phyloP scores from a whole-genome alignment of 2,797 vertebrate species.

The Nasua narica region DNA sequence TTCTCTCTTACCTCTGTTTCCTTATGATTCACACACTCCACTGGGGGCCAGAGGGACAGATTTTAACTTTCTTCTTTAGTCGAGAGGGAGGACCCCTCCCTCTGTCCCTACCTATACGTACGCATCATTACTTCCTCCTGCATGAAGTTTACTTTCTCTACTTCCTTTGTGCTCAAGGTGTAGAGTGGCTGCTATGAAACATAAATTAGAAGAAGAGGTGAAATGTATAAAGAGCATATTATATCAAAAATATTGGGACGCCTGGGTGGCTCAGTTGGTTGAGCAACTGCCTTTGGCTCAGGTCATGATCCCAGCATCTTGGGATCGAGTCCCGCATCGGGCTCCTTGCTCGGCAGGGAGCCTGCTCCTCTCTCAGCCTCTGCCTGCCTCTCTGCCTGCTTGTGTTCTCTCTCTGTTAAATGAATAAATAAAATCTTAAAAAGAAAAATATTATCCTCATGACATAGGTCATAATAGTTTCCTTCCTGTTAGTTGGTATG shows the following conservation, averaged over 20 bases:
- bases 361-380: no score
- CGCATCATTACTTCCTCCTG: not conserved
- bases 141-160: not conserved
- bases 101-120: not conserved
- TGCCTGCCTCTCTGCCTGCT: no score
- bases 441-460: not conserved
- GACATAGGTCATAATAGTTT: not conserved
- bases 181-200: not conserved
- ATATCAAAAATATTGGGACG: not conserved
- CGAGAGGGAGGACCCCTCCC: not conserved
- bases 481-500: not conserved
- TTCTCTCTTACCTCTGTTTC: not conserved
- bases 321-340: no score
- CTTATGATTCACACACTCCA: not conserved
- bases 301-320: no score
- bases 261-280: no score
- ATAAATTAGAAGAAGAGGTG: constrained; percentile 35
- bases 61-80: not conserved
- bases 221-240: not conserved
- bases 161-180: not conserved
- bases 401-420: no score
- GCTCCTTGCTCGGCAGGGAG: no score
- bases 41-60: not conserved
- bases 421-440: no score
- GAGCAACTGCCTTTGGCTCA: no score